Evolutionary conservation across 2,797 vertebrate genomes (phyloP).

Genomic region (Artibeus jamaicensis): DNA sequence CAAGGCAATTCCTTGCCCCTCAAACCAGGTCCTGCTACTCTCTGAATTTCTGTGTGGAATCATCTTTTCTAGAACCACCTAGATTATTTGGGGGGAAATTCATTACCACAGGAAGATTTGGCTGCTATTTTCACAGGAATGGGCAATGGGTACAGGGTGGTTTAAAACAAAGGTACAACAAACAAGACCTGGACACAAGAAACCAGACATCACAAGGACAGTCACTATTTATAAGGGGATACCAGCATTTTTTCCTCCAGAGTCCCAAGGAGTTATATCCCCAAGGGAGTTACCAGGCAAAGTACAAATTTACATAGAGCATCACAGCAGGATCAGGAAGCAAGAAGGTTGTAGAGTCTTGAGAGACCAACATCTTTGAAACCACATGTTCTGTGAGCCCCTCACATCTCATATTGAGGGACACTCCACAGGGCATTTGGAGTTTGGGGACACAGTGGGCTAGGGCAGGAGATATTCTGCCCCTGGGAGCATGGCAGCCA

Average conservation of each 20-base stretch:
- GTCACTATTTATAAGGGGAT: neutral
- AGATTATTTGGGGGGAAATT: too few relatives aligned
- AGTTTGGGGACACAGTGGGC: neutral
- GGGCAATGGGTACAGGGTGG: neutral
- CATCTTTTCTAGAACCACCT: neutral
- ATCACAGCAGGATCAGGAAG: accelerated
- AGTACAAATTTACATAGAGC: neutral
- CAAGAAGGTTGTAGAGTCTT: neutral
- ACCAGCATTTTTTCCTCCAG: neutral
- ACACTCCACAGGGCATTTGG: neutral
- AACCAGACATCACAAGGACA: neutral
- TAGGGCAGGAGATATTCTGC: neutral
- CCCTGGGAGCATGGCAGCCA: neutral
- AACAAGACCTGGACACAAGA: neutral
- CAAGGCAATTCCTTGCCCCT: neutral
- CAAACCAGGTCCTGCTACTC: neutral
- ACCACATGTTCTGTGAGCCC: too few relatives aligned
- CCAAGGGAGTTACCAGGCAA: neutral
- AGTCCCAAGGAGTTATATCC: neutral
- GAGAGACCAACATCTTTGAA: neutral
- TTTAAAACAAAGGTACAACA: neutral
- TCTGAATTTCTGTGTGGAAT: neutral
- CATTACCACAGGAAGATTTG: neutral
- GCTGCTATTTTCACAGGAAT: neutral
- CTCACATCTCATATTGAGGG: neutral